Evolutionary conservation across 2,888 invertebrate species (phyloP), one percentile per base, ranked within the genome.

Genomic region (Dryobota labecula): DNA sequence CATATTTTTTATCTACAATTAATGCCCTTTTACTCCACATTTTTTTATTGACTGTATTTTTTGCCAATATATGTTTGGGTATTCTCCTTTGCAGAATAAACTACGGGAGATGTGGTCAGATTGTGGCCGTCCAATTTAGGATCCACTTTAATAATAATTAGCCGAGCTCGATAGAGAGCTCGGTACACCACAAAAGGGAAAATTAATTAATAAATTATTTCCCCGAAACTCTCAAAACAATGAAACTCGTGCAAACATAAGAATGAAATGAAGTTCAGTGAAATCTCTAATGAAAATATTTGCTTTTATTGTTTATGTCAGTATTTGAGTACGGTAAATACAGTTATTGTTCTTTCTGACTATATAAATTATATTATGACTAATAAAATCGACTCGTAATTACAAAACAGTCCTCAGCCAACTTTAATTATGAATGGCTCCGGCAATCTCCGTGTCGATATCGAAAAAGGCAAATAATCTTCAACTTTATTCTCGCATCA

Each of bases 141-240:
- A 69, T 57, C 58, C 62, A 79, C 49, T 77, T 73, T 60, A 79
- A 73, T 79, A 67, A 79, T 67, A 61, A 74, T 70, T 60, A 73
- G 54, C 61, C 5, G n/a, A 51, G 13, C 49, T 58, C 58, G 51
- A 69, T 58, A 54, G 62, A 54, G 41, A 43, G 36, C 30, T 51
- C 49, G 27, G 75, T 27, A 49, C 2, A 53, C 76, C 69, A 57
- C 69, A 62, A 80, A 75, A 65, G 51, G 65, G 76, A 65, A 74
- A 62, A 56, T 69, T 65, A 43, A 80, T 75, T 75, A 49, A 65
- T 57, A n/a, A 57, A 80, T 69, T 11, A 74, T 65, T 80, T 65
- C 51, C 18, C 30, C 36, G 3, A 45, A 69, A 65, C 20, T 51
- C 62, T 47, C 41, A n/a, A n/a, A 57, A 36, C 51, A 74, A 80